Evolutionary conservation across 2,797 vertebrate species (phyloP), one percentile per base, ranked within the genome.

Genomic region (Octomys mimax): DNA sequence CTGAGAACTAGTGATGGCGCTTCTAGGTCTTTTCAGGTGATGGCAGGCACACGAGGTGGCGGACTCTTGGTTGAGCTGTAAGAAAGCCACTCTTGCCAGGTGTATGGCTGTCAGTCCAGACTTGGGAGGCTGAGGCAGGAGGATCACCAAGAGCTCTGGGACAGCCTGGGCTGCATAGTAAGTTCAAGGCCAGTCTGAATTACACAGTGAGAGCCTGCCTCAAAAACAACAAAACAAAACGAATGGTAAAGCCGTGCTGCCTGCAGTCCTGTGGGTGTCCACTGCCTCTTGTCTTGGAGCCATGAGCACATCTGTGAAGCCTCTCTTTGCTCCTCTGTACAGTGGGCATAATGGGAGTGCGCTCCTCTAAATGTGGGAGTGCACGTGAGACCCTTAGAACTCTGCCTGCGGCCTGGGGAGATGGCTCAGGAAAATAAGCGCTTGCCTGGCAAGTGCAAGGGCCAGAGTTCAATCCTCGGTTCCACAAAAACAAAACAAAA

Each of bases 281-380:
- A 16, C 26, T 24, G 61, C n/a, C 10, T 31, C 22, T 46, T 13
- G 10, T 16, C 31, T 13, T 68, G 87, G 39, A 71, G 64, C 42
- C 64, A 46, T 31, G 46, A 33, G 11, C 64, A 46, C 21, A 1
- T 71, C 71, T 49, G 68, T 61, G 28, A 71, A 5, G 52, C 75
- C 49, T 91, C 75, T 36, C 61, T 80, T 78, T 86, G 84, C 49
- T 83, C 90, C 22, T 68, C 87, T 91, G 75, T 71, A 24, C 54
- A 83, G 26, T 49, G 68, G 81, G 39, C 31, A 9, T 31, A 10
- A n/a, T 59, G 59, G 26, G 21, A 2, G 2, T 9, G 0, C 21
- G 57, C 66, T 82, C 68, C 79, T 68, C 26, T 26, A 2, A 14
- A 9, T 26, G 39, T 24, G 19, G 36, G 22, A 42, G 22, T 75